phyloP scores from a whole-genome alignment of 2,797 vertebrate species.

The Vultur gryphus region DNA sequence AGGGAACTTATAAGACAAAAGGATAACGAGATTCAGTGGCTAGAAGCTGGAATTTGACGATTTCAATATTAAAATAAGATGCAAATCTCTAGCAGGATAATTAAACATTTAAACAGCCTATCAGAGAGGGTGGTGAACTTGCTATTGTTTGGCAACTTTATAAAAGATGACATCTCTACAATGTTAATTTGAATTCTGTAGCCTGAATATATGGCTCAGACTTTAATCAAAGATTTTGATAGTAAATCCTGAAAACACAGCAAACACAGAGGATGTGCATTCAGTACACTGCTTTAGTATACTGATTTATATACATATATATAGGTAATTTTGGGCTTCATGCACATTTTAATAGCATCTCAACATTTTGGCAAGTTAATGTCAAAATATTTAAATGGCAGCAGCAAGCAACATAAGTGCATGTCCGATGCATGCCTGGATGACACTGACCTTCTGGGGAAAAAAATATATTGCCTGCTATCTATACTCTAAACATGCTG shows the following conservation, averaged over 20 bases:
- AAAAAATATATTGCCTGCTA: neutral
- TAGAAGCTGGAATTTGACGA: neutral
- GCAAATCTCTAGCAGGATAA: neutral
- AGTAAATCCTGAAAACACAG: neutral
- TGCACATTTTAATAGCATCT: neutral
- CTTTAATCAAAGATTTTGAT: neutral
- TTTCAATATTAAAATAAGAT: neutral
- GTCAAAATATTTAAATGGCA: neutral
- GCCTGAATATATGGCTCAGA: neutral
- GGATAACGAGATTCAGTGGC: neutral
- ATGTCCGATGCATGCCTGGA: neutral
- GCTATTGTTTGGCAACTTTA: neutral
- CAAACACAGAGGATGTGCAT: neutral
- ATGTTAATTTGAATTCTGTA: neutral
- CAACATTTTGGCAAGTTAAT: neutral
- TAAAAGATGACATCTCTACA: neutral
- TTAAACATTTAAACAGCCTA: neutral
- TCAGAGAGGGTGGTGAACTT: neutral
- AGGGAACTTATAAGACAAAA: neutral
- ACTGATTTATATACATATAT: neutral
- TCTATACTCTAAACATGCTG: neutral
- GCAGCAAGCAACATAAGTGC: neutral
- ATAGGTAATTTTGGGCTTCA: neutral
- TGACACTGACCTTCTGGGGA: neutral
- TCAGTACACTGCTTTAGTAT: neutral